phyloP scores from a whole-genome alignment of 2,113 vertebrate genomes.

The Callorhinus ursinus region DNA sequence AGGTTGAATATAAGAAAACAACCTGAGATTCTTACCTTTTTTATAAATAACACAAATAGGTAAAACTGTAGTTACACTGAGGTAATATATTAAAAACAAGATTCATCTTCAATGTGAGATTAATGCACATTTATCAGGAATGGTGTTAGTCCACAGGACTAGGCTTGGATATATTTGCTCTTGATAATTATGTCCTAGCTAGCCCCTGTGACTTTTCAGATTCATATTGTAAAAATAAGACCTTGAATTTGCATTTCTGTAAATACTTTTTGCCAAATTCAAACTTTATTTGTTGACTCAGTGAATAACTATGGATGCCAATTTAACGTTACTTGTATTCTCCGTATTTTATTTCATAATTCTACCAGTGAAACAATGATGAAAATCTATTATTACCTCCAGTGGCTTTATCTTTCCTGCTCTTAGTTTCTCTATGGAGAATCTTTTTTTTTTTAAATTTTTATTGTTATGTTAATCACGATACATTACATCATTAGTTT shows the following conservation, averaged over 20 bases:
- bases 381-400: not conserved
- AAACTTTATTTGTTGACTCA: not conserved
- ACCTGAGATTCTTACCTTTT: conserved; percentile 45
- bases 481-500: too few relatives aligned
- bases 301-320: not conserved
- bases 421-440: not conserved
- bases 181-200: not conserved
- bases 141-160: not conserved
- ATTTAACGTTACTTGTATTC: not conserved
- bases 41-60: not conserved
- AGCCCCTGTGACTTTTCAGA: not conserved
- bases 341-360: not conserved
- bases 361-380: not conserved
- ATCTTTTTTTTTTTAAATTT: not conserved
- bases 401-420: not conserved
- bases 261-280: not conserved
- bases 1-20: not conserved
- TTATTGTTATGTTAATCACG: too few relatives aligned
- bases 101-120: not conserved
- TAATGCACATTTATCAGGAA: not conserved
- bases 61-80: conserved; percentile 41
- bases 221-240: not conserved
- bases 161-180: not conserved
- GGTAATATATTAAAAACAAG: conserved; percentile 22
- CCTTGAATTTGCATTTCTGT: not conserved